phyloP scores from a whole-genome alignment of 2,797 vertebrate species.

The Bufotes viridis region DNA sequence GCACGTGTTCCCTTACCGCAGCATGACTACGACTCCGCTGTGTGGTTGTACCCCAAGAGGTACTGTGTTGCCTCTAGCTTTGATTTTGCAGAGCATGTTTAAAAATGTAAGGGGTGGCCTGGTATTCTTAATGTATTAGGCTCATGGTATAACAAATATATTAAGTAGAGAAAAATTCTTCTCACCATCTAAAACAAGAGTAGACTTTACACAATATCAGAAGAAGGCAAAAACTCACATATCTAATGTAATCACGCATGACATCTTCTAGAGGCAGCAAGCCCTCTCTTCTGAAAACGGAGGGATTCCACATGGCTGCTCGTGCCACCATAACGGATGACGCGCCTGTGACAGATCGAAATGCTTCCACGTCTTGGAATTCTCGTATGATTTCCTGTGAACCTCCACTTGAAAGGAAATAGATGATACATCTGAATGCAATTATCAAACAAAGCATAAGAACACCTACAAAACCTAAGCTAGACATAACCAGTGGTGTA shows the following conservation, averaged over 20 bases:
- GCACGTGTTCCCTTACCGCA: too few species aligned
- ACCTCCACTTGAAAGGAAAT: slow-evolving; percentile 75
- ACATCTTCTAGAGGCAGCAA: slow-evolving; percentile 82
- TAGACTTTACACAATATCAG: not conserved
- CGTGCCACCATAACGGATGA: slow-evolving; percentile 94
- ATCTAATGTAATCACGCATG: slow-evolving; percentile 91
- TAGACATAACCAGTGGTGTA: too few species aligned
- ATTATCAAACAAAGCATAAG: not conserved
- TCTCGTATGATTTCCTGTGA: slow-evolving; percentile 79
- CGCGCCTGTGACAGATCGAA: slow-evolving; percentile 76
- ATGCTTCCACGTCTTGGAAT: slow-evolving; percentile 73
- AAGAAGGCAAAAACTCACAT: slow-evolving; percentile 74
- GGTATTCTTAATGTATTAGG: too few species aligned
- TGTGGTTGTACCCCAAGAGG: too few species aligned
- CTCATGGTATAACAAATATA: too few species aligned
- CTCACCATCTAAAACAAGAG: too few species aligned
- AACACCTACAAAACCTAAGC: not conserved
- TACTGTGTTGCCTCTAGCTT: too few species aligned
- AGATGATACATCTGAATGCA: not conserved
- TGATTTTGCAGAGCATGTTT: too few species aligned
- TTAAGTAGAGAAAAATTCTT: too few species aligned
- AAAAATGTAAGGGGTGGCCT: too few species aligned
- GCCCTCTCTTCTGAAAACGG: slow-evolving; percentile 86
- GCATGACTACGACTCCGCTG: too few species aligned
- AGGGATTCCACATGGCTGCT: slow-evolving; percentile 97